These are phyloP conservation scores for Watsonalla binaria DNA, from an alignment of 2,888 invertebrate genomes.

Conservation along the genomic window DNA sequence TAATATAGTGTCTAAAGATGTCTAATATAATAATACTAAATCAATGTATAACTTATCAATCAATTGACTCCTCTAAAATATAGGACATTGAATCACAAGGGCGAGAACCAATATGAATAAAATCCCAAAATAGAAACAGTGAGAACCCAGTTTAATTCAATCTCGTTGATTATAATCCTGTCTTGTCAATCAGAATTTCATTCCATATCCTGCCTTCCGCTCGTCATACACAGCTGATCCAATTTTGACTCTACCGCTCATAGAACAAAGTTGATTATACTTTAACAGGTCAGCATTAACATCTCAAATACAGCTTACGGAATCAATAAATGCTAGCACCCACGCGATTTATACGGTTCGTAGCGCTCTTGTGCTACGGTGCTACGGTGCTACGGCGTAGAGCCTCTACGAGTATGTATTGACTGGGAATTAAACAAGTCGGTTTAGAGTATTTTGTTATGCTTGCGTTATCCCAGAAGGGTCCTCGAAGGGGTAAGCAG, in stretches of 20 bases:
- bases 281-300: constrained; percentile 24
- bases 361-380: constrained; percentile 5
- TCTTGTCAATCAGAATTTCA: neutral
- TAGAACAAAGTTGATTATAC: neutral
- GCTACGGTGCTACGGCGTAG: constrained; percentile 27
- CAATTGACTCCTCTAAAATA: too few species aligned
- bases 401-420: constrained; percentile 8
- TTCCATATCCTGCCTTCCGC: neutral
- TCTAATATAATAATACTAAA: too few species aligned
- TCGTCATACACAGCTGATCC: neutral
- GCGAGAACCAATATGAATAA: too few species aligned
- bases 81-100: too few species aligned
- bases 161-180: neutral
- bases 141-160: neutral
- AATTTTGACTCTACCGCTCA: neutral
- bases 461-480: too few species aligned
- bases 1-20: too few species aligned
- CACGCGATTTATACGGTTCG: constrained; percentile 29
- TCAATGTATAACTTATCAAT: too few species aligned
- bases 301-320: constrained; percentile 30
- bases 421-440: too few species aligned
- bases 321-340: constrained; percentile 42
- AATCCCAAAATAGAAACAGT: too few species aligned
- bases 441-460: too few species aligned
- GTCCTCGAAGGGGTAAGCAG: too few species aligned